Evolutionary conservation across 2,888 invertebrate genomes (phyloP).

Genomic region (Nemoura dubitans): DNA sequence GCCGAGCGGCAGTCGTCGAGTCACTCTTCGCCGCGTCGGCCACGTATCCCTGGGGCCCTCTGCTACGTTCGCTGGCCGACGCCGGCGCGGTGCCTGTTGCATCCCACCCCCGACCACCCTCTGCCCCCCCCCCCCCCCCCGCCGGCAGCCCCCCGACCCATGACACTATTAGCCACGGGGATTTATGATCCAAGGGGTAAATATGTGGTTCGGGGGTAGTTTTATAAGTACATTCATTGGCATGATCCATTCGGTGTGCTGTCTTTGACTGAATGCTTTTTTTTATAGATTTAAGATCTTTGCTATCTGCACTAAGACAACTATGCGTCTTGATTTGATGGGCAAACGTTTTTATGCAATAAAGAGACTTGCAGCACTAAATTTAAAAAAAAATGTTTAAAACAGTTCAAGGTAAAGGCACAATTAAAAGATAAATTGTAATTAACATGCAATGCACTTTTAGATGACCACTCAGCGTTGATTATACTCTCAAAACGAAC

Average conservation of each 20-base stretch:
- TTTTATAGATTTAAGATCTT: neutral
- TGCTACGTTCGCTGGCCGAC: neutral
- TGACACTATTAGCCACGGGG: constrained; percentile 39
- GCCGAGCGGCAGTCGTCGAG: neutral
- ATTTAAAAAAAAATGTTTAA: too few relatives aligned
- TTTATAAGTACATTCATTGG: constrained; percentile 34
- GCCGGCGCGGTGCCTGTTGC: constrained; percentile 42
- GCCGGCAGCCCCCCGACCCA: constrained; percentile 12
- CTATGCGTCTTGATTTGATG: too few relatives aligned
- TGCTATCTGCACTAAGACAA: too few relatives aligned
- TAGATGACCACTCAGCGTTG: neutral
- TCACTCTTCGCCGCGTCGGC: neutral
- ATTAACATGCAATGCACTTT: neutral
- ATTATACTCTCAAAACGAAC: neutral
- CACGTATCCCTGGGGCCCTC: constrained; percentile 9
- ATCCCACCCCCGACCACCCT: constrained; percentile 1
- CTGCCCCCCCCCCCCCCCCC: neutral
- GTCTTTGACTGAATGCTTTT: neutral
- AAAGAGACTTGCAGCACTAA: too few relatives aligned
- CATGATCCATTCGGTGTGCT: neutral
- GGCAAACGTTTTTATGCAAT: too few relatives aligned
- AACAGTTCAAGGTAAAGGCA: too few relatives aligned
- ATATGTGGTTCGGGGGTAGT: constrained; percentile 40
- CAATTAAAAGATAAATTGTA: neutral
- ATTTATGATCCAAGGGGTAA: constrained; percentile 39